phyloP scores from a whole-genome alignment of 1,140 invertebrate genomes.

The Drosophila mojavensis region DNA sequence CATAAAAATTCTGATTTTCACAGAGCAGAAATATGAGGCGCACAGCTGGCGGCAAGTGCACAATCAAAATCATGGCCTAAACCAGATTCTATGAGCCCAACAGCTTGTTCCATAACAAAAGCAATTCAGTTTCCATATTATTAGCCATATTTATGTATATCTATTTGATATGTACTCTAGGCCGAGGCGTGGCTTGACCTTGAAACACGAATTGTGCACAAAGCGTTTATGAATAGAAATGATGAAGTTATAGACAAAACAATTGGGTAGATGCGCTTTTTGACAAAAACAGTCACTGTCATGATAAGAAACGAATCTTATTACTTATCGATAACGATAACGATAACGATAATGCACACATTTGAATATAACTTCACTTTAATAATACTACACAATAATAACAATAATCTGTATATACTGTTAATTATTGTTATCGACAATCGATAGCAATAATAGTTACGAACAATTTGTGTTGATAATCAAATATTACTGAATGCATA shows the following conservation, averaged over 20 bases:
- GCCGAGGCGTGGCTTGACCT: conserved; percentile 22
- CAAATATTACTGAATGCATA: no score
- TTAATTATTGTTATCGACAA: no score
- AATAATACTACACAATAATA: no score
- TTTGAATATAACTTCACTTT: no score
- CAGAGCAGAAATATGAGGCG: conserved; percentile 10
- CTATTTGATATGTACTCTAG: conserved; percentile 15
- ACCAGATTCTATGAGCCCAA: conserved; percentile 1
- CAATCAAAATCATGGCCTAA: conserved; percentile 9
- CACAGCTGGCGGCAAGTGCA: conserved; percentile 14
- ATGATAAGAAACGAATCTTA: no score
- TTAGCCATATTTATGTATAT: conserved; percentile 16
- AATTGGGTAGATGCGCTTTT: not conserved
- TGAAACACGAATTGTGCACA: conserved; percentile 20
- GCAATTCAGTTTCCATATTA: conserved; percentile 18
- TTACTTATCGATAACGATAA: no score
- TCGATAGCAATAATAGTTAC: no score
- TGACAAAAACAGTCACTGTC: no score
- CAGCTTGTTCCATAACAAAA: conserved; percentile 15
- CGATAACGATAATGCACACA: no score
- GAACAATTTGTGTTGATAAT: no score
- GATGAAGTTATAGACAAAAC: not conserved
- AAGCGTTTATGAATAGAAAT: not conserved
- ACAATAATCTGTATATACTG: no score
- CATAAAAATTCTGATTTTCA: conserved; percentile 37